Evolutionary conservation across 92 coral and sea anemone species (phyloP).

Genomic region (Metridium senile): DNA sequence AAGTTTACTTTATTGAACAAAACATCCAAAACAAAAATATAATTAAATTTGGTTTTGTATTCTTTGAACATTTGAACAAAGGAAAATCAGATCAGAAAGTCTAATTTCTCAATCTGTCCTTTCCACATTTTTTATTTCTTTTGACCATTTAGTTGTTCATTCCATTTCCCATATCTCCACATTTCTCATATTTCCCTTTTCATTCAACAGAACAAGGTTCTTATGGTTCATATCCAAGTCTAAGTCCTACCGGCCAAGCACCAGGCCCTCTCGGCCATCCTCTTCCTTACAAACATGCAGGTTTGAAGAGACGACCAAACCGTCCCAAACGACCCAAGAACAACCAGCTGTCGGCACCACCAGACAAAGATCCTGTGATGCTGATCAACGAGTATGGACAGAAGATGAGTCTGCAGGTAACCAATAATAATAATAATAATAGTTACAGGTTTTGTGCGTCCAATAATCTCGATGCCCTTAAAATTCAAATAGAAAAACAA

Average conservation of each 20-base stretch:
- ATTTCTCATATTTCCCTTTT: neutral
- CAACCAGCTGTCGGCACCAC: slow-evolving; percentile 65
- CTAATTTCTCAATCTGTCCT: no score
- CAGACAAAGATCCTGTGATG: slow-evolving; percentile 90
- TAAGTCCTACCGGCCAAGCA: slow-evolving; percentile 13
- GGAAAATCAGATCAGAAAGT: no score
- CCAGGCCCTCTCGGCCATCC: neutral
- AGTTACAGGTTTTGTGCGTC: no score
- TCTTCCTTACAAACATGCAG: slow-evolving; percentile 16
- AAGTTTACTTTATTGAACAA: no score
- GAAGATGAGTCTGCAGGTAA: slow-evolving; percentile 51
- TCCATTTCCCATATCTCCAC: neutral
- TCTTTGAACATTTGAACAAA: no score
- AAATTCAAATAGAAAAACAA: no score
- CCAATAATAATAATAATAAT: neutral
- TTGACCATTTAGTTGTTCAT: no score
- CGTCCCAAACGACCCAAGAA: slow-evolving; percentile 35
- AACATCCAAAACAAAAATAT: no score
- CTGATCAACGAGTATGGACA: slow-evolving; percentile 88
- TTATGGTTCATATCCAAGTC: slow-evolving; percentile 24
- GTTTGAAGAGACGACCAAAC: slow-evolving; percentile 1
- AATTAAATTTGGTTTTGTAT: no score
- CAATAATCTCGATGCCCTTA: no score
- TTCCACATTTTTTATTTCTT: no score
- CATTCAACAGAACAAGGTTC: slow-evolving; percentile 23